Conservation (phyloP, 2,797 vertebrate species). For the Yasuhikotakia modesta region DNA sequence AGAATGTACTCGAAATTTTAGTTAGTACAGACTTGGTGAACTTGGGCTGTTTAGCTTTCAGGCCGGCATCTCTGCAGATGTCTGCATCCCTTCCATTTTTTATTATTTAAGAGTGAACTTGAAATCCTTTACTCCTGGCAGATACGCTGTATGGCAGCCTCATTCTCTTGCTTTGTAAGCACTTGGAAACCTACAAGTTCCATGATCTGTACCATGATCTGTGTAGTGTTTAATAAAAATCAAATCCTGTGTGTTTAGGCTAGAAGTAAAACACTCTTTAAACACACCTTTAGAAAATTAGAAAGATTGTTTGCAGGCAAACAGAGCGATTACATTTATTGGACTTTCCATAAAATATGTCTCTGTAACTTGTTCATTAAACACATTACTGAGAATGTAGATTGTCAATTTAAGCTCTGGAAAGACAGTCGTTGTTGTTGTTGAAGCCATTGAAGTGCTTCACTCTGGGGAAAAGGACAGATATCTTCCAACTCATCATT, state of each 20-base stretch:
- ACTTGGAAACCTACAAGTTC: slow-evolving; percentile 19
- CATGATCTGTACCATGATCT: slow-evolving; percentile 24
- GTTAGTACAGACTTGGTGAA: background rate
- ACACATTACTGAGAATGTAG: background rate
- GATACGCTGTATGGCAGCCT: slow-evolving; percentile 16
- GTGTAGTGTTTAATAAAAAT: slow-evolving; percentile 6
- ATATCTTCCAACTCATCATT: background rate
- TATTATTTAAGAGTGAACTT: slow-evolving; percentile 14
- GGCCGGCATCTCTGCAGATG: slow-evolving; percentile 23
- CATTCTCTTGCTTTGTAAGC: slow-evolving; percentile 23
- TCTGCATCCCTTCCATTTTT: slow-evolving; percentile 13
- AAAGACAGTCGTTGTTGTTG: no score
- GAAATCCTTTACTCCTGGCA: slow-evolving; percentile 16
- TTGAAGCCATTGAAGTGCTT: background rate
- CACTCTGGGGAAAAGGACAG: background rate
- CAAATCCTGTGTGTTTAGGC: background rate
- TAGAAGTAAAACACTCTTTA: background rate
- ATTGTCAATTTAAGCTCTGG: background rate
- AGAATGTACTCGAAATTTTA: background rate
- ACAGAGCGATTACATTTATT: background rate
- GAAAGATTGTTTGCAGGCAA: background rate
- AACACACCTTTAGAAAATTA: background rate
- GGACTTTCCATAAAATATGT: background rate
- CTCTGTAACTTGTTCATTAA: no score
- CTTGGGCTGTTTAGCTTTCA: slow-evolving; percentile 9